Conservation (phyloP, 2,888 invertebrate genomes). For the Lampropteryx suffumata region DNA sequence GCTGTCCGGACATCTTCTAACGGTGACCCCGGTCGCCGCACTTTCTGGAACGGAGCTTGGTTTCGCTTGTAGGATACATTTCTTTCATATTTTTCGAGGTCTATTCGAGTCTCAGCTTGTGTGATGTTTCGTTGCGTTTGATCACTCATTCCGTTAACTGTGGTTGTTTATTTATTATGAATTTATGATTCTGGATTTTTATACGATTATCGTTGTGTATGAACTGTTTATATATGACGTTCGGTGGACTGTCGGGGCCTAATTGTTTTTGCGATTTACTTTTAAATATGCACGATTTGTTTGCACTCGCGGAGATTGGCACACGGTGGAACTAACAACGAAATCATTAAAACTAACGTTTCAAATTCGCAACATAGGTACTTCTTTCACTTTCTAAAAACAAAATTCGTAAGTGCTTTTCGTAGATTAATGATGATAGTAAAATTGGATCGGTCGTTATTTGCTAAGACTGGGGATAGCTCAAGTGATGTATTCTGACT, state of each 20-base stretch:
- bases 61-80: conserved; percentile 10
- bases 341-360: conserved; percentile 26
- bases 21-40: conserved; percentile 17
- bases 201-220: conserved; percentile 38
- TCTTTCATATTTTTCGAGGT: background rate
- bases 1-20: conserved; percentile 96
- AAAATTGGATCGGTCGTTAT: conserved; percentile 36
- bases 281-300: conserved; percentile 6
- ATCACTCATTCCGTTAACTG: conserved; percentile 50
- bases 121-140: conserved; percentile 34
- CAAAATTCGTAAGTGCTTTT: conserved; percentile 38
- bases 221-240: conserved; percentile 44
- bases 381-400: conserved; percentile 15
- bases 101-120: conserved; percentile 20
- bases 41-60: background rate
- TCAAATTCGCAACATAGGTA: conserved; percentile 13
- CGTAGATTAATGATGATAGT: conserved; percentile 32
- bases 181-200: conserved; percentile 37
- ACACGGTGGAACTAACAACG: conserved; percentile 33
- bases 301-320: conserved; percentile 16
- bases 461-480: conserved; percentile 35
- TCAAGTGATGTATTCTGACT: conserved; percentile 16
- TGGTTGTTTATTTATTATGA: conserved; percentile 44
- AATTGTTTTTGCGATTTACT: conserved; percentile 27
- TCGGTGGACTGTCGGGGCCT: conserved; percentile 41